A percentile compares a stretch with the other conserved stretches of the same genome.
These are phyloP conservation scores for Agriopis leucophaearia DNA, from an alignment of 2,888 invertebrate genomes.

Conservation along the genomic window DNA sequence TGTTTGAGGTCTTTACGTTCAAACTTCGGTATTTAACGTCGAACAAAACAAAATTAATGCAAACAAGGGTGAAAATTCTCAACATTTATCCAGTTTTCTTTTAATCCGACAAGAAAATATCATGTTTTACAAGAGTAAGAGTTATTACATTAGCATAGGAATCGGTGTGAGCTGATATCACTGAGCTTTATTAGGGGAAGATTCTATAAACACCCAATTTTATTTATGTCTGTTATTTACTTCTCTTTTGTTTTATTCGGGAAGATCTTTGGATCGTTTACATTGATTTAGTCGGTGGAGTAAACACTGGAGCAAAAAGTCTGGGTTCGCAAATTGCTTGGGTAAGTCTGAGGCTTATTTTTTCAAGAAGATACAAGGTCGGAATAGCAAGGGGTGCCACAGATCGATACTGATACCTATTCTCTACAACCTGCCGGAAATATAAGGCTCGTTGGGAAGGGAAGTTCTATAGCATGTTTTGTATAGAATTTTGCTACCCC, in stretches of 20 bases:
- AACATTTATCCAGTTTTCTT: conserved; percentile 65
- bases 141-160: conserved; percentile 79
- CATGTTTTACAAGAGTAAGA: conserved; percentile 72
- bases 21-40: conserved; percentile 30
- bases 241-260: conserved; percentile 53
- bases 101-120: conserved; percentile 69
- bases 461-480: conserved; percentile 12
- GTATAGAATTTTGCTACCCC: conserved; percentile 14
- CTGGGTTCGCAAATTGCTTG: conserved; percentile 18
- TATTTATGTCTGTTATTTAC: conserved; percentile 57
- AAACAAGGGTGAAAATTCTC: conserved; percentile 66
- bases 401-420: conserved; percentile 30
- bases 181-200: conserved; percentile 71
- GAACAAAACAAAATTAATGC: conserved; percentile 61
- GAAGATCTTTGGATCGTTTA: conserved; percentile 19
- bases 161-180: conserved; percentile 69
- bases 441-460: conserved; percentile 13
- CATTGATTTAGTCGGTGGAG: conserved; percentile 21
- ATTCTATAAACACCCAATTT: conserved; percentile 71
- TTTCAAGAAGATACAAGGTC: conserved; percentile 30
- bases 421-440: conserved; percentile 24
- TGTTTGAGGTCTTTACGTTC: conserved; percentile 18
- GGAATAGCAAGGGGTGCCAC: conserved; percentile 23
- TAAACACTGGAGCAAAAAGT: background rate
- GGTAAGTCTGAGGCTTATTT: conserved; percentile 16